These are phyloP conservation scores for Philotrypesis tridentata DNA, from an alignment of 1,140 invertebrate genomes.

Conservation along the genomic window DNA sequence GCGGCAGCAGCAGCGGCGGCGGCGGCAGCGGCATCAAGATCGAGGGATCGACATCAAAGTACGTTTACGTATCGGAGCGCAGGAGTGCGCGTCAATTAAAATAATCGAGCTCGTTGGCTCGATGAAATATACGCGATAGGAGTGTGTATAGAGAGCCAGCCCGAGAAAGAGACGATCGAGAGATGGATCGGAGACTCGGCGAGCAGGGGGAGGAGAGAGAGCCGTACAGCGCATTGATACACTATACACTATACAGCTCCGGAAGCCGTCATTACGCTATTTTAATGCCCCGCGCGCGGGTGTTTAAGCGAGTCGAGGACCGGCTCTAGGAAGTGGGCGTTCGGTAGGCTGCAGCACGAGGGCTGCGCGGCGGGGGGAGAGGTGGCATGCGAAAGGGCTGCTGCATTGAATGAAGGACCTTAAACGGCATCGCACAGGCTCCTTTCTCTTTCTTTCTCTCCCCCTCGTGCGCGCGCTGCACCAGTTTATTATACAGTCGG, in stretches of 20 bases:
- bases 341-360: too few species aligned
- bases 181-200: too few species aligned
- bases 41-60: constrained; percentile 19
- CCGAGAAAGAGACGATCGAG: too few species aligned
- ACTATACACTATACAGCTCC: neutral
- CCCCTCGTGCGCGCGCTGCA: neutral
- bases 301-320: constrained; percentile 31
- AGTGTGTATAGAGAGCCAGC: too few species aligned
- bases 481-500: neutral
- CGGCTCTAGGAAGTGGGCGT: constrained; percentile 28
- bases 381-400: neutral
- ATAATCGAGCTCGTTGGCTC: constrained; percentile 13
- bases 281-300: constrained; percentile 4
- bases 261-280: constrained; percentile 39
- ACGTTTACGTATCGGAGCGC: neutral
- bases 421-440: constrained; percentile 8
- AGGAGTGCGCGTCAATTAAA: constrained; percentile 22
- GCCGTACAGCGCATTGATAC: constrained; percentile 4
- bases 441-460: neutral
- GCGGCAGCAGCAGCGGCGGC: too few species aligned
- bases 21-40: neutral
- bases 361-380: too few species aligned
- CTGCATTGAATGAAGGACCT: constrained; percentile 34
- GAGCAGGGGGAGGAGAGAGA: neutral
- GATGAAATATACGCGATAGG: too few species aligned